Evolutionary conservation across 2,888 invertebrate species (phyloP).

Genomic region (Sisyra terminalis): DNA sequence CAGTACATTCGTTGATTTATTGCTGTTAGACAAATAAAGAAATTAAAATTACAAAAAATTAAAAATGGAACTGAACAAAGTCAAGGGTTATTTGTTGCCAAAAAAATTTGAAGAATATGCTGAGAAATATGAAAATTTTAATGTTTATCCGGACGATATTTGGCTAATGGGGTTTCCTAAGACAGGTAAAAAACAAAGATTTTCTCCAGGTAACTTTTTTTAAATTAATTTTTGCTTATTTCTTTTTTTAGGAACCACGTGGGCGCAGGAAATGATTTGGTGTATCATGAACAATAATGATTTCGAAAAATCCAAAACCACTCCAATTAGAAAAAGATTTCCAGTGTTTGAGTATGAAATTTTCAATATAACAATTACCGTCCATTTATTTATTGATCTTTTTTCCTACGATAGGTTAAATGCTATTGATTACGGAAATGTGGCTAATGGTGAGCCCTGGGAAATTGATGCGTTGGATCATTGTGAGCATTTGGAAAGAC

Average conservation of each 20-base stretch:
- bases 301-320: background rate
- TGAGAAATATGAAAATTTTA: too few relatives aligned
- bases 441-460: background rate
- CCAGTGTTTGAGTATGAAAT: background rate
- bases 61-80: too few relatives aligned
- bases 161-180: too few relatives aligned
- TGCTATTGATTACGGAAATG: background rate
- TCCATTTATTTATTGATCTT: background rate
- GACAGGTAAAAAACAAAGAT: too few relatives aligned
- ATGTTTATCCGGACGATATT: too few relatives aligned
- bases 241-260: background rate
- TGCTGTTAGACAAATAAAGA: too few relatives aligned
- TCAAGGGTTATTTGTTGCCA: too few relatives aligned
- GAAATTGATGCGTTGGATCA: background rate
- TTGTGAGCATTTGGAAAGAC: background rate
- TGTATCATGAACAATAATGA: slow-evolving; percentile 2
- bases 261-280: slow-evolving; percentile 5
- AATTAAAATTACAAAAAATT: too few relatives aligned
- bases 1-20: too few relatives aligned
- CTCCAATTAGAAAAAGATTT: background rate
- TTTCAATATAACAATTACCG: background rate
- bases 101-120: too few relatives aligned
- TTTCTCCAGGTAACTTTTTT: too few relatives aligned
- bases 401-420: background rate
- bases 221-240: too few relatives aligned